Percentiles rank a stretch among this genome's conserved stretches.
These are phyloP conservation scores for Synergus japonicus DNA, from an alignment of 2,888 invertebrate genomes.

Conservation along the genomic window DNA sequence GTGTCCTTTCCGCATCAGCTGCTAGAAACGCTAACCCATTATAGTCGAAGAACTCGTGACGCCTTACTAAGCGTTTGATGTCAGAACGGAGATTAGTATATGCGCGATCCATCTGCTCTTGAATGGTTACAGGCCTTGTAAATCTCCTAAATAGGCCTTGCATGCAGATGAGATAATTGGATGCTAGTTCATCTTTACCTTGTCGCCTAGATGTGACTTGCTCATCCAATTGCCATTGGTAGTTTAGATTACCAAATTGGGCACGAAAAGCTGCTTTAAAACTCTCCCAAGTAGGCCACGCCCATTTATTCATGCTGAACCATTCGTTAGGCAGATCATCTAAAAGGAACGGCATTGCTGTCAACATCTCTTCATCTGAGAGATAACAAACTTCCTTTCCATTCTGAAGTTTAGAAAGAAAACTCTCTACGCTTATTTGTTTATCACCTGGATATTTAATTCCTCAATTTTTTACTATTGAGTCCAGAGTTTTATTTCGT, in stretches of 20 bases:
- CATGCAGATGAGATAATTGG: too few species aligned
- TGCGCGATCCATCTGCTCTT: constrained; percentile 40
- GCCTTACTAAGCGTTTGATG: constrained; percentile 4
- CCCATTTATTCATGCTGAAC: constrained; percentile 12
- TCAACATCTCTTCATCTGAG: too few species aligned
- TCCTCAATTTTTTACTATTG: too few species aligned
- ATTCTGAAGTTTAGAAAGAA: too few species aligned
- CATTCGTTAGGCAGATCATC: constrained; percentile 29
- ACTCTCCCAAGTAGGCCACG: constrained; percentile 24
- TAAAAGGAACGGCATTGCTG: too few species aligned
- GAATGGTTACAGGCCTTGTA: background rate
- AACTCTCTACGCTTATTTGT: too few species aligned
- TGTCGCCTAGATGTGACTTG: constrained; percentile 25
- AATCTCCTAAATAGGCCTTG: constrained; percentile 35
- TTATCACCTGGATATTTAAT: too few species aligned
- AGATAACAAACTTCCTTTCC: too few species aligned
- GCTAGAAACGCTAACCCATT: constrained; percentile 31
- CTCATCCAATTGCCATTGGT: constrained; percentile 32
- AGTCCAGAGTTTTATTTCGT: too few species aligned
- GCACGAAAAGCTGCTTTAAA: too few species aligned
- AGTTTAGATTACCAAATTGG: constrained; percentile 29
- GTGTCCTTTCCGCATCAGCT: background rate
- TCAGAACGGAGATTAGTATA: constrained; percentile 43
- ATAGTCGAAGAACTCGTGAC: constrained; percentile 37
- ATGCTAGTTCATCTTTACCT: too few species aligned